A percentile compares a stretch with the other conserved stretches of the same genome.
These are phyloP conservation scores for Carassius gibelio DNA, from an alignment of 2,113 vertebrate genomes.

Conservation along the genomic window DNA sequence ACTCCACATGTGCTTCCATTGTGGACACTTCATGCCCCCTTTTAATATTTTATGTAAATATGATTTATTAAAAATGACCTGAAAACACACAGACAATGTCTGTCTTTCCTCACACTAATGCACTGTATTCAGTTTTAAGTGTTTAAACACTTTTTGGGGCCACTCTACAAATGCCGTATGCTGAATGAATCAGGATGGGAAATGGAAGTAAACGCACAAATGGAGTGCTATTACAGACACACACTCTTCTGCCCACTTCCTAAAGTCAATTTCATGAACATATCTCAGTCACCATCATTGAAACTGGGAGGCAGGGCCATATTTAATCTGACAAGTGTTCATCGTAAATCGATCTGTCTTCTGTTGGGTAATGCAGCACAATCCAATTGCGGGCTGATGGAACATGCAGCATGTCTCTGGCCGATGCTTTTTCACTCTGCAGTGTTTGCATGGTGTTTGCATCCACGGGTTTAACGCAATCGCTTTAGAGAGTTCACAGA, in stretches of 20 bases:
- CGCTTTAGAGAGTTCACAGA: conserved; percentile 38
- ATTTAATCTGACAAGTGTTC: conserved; percentile 40
- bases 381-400: conserved; percentile 15
- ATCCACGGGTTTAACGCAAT: neutral
- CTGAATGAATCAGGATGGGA: neutral
- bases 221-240: neutral
- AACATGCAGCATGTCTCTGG: conserved; percentile 11
- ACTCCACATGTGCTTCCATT: neutral
- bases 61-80: neutral
- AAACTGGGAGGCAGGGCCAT: neutral
- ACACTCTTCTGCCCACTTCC: neutral
- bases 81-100: neutral
- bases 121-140: neutral
- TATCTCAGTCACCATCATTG: conserved; percentile 5
- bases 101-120: neutral
- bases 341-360: conserved; percentile 38
- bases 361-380: conserved; percentile 3
- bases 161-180: neutral
- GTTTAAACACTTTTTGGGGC: neutral
- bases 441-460: conserved; percentile 21
- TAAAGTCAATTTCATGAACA: conserved; percentile 20
- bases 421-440: neutral
- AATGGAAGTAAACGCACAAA: neutral
- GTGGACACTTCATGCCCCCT: neutral
- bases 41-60: conserved; percentile 1